A percentile compares a stretch with the other conserved stretches of the same genome.
These are phyloP conservation scores for Graptemys geographica DNA, from an alignment of 2,797 vertebrate genomes.

Conservation along the genomic window DNA sequence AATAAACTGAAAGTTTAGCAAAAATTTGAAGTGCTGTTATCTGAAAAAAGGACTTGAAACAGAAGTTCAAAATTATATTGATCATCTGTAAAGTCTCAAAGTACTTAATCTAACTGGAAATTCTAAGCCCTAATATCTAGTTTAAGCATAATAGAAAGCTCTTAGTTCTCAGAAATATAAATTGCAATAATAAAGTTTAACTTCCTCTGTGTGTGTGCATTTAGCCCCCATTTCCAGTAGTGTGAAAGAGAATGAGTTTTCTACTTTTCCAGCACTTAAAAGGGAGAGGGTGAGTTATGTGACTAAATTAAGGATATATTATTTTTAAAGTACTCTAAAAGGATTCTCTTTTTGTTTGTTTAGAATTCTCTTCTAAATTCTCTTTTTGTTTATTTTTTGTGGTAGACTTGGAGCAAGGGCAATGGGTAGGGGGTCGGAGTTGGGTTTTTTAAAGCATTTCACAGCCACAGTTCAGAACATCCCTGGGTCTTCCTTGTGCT, in stretches of 20 bases:
- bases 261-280: conserved; percentile 2
- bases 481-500: background rate
- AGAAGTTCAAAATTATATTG: background rate
- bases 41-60: conserved; percentile 5
- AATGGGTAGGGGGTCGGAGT: background rate
- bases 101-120: background rate
- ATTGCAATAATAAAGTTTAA: background rate
- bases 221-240: background rate
- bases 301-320: background rate
- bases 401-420: background rate
- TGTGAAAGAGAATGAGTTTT: background rate
- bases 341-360: background rate
- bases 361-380: background rate
- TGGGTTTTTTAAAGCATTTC: background rate
- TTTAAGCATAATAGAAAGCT: background rate
- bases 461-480: background rate
- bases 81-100: background rate
- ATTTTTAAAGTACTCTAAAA: background rate
- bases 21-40: background rate
- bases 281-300: background rate
- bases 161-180: background rate
- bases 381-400: background rate
- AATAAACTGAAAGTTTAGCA: background rate
- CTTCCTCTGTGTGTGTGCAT: background rate
- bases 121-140: background rate